Conservation (phyloP, 2,797 vertebrate species). For the Glossophaga mutica region DNA sequence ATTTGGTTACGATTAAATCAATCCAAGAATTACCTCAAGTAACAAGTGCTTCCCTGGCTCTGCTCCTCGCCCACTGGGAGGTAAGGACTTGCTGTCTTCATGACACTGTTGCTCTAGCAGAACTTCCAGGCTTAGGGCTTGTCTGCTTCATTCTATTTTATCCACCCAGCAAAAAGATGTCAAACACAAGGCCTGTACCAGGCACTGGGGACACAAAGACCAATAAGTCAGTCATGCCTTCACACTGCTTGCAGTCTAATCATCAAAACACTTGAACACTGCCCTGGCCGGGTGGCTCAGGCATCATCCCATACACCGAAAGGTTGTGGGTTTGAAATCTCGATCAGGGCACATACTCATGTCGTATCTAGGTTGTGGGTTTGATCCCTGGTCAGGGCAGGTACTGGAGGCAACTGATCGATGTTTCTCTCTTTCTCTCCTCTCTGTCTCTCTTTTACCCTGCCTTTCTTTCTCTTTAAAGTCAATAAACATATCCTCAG, state of each 20-base stretch:
- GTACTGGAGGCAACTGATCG: neutral
- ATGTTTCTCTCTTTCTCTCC: neutral
- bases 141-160: neutral
- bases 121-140: neutral
- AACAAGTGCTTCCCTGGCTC: neutral
- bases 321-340: too few relatives aligned
- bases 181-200: neutral
- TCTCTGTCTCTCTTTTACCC: neutral
- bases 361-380: neutral
- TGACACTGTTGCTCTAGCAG: neutral
- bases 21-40: neutral
- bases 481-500: neutral
- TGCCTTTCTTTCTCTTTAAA: neutral
- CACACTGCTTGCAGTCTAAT: neutral
- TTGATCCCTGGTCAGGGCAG: neutral
- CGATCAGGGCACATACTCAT: too few relatives aligned
- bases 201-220: neutral
- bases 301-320: neutral
- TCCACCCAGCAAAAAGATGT: neutral
- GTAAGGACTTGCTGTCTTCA: neutral
- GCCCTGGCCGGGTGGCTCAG: neutral
- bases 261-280: neutral
- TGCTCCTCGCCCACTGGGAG: neutral
- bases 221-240: neutral
- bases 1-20: neutral